Evolutionary conservation across 2,797 vertebrate genomes (phyloP), one percentile per base, ranked within the genome.

Genomic region (Chelmon rostratus): DNA sequence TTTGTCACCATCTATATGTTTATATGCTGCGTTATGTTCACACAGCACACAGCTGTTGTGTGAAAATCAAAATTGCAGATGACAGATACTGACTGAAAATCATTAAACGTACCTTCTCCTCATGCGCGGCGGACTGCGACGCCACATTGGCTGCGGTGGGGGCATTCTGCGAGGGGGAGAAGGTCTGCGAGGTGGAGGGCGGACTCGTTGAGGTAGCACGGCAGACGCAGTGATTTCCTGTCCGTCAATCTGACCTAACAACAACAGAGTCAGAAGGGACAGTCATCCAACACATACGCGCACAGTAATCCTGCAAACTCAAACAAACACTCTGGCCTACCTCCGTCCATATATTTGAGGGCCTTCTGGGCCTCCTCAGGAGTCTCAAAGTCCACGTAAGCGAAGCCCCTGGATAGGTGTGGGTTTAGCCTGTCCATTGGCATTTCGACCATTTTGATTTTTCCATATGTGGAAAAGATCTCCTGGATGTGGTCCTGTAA

Each of bases 371-470:
- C 97, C 76, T 99, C 98, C 3, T 98, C 97, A 0, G 97, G 92
- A 28, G 93, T 97, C 90, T 99, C 97, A 91, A 97, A 99, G 88
- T 99, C 98, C 78, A 99, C 96, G 0, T 99, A 98, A 2, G 97
- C 97, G 0, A 96, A 97, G 68, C 98, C 97, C 73, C 96, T 97
- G 25, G 96, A 97, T 9, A 99, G 94, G 76, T 99, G 96, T 16
- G 96, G 96, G 70, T 98, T 96, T 74, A 96, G 86, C 68, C 97
- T 95, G 85, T 99, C 97, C 23, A 96, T 92, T 3, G 97, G 97
- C 96, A 99, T 96, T 73, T 99, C 97, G 13, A 98, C 96, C 96
- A 96, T 96, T 90, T 99, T 99, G 83, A 99, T 97, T 91, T 98
- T 98, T 49, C 98, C 97, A 0, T 99, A 99, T 53, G 97, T 97